Evolutionary conservation across 2,888 invertebrate species (phyloP).

Genomic region (Merodon equestris): DNA sequence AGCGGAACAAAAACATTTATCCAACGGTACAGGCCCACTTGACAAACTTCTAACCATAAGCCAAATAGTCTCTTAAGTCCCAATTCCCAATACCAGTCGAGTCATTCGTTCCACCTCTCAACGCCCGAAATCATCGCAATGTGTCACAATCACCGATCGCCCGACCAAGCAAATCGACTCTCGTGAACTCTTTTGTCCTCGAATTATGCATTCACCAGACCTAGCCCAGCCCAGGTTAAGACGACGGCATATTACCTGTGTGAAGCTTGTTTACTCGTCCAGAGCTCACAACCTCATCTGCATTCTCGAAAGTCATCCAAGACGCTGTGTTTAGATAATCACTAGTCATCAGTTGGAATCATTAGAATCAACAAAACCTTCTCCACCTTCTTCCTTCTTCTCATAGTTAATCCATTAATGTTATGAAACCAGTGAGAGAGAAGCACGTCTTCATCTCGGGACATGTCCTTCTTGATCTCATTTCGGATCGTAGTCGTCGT

Average conservation of each 20-base stretch:
- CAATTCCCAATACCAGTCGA: slow-evolving; percentile 23
- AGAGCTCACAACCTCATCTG: slow-evolving; percentile 45
- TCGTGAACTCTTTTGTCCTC: slow-evolving; percentile 53
- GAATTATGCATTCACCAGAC: slow-evolving; percentile 45
- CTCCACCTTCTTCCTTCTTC: not conserved
- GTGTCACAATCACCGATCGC: slow-evolving; percentile 29
- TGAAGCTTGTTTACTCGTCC: slow-evolving; percentile 36
- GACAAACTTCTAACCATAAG: slow-evolving; percentile 31
- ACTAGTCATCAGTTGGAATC: slow-evolving; percentile 56
- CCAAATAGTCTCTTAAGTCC: slow-evolving; percentile 26
- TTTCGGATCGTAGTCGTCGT: slow-evolving; percentile 38
- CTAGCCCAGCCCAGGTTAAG: slow-evolving; percentile 12
- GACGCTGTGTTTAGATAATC: slow-evolving; percentile 59
- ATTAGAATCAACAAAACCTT: slow-evolving; percentile 48
- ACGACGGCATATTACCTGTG: slow-evolving; percentile 20
- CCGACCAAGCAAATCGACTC: slow-evolving; percentile 1
- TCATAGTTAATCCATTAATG: too few species aligned
- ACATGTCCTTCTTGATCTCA: slow-evolving; percentile 66
- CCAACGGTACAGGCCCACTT: slow-evolving; percentile 47
- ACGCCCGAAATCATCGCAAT: slow-evolving; percentile 40
- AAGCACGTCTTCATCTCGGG: slow-evolving; percentile 45
- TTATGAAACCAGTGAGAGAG: not conserved
- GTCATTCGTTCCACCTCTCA: too few species aligned
- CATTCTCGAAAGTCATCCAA: slow-evolving; percentile 43
- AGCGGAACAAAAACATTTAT: slow-evolving; percentile 33